Evolutionary conservation across 2,113 vertebrate genomes (phyloP).

Genomic region (Aegithalos caudatus): DNA sequence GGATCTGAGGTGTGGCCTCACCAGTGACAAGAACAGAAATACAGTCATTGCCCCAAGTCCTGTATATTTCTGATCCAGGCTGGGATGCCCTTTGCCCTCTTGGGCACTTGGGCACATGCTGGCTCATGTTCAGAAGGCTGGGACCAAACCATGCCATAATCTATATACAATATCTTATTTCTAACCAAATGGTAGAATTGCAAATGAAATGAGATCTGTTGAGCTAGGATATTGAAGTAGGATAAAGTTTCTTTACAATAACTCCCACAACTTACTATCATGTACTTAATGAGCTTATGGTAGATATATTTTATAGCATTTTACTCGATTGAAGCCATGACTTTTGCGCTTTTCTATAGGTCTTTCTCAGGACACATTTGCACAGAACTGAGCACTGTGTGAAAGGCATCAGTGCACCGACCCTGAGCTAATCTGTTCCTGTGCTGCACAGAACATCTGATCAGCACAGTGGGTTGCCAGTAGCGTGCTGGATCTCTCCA

Average conservation of each 20-base stretch:
- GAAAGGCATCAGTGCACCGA: neutral
- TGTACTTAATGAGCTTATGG: neutral
- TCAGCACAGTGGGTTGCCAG: neutral
- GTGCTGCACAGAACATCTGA: neutral
- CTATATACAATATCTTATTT: neutral
- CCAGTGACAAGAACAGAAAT: neutral
- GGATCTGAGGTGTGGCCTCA: neutral
- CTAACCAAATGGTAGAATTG: neutral
- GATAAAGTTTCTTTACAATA: neutral
- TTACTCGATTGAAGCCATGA: neutral
- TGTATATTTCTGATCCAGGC: neutral
- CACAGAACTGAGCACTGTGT: rapidly evolving
- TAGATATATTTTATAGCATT: neutral
- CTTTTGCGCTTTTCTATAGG: neutral
- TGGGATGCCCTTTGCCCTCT: neutral
- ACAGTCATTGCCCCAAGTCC: rapidly evolving
- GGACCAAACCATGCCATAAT: neutral
- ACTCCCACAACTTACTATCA: neutral
- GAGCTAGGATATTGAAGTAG: neutral
- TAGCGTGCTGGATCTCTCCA: neutral
- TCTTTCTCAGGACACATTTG: neutral
- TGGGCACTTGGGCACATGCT: neutral
- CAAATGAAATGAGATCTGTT: neutral
- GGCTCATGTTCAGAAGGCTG: neutral
- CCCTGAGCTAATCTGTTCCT: neutral